Evolutionary conservation across 2,888 invertebrate species (phyloP).

Genomic region (Bibio marci): DNA sequence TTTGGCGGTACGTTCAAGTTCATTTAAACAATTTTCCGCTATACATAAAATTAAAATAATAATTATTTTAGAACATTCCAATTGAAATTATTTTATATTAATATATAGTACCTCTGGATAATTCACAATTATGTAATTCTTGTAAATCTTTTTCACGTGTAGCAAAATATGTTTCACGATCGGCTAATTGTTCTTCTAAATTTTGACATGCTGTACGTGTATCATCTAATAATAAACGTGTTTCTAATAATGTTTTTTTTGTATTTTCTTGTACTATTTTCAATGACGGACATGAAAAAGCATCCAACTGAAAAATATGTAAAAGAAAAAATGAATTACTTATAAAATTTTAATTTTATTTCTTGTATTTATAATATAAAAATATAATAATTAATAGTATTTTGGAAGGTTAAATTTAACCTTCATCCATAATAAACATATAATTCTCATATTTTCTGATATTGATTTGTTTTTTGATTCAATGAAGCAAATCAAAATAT

Average conservation of each 20-base stretch:
- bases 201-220: constrained; percentile 20
- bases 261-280: constrained; percentile 17
- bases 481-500: no score
- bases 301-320: constrained; percentile 22
- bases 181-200: constrained; percentile 21
- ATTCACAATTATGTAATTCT: constrained; percentile 21
- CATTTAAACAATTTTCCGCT: constrained; percentile 39
- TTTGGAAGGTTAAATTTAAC: no score
- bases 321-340: background rate
- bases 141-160: constrained; percentile 22
- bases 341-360: no score
- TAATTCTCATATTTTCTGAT: no score
- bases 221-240: constrained; percentile 19
- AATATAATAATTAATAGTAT: no score
- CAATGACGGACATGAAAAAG: constrained; percentile 20
- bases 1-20: constrained; percentile 20
- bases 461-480: no score
- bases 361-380: no score
- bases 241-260: constrained; percentile 18
- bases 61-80: background rate
- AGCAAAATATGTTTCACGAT: constrained; percentile 21
- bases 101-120: constrained; percentile 21
- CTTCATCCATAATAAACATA: no score
- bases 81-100: constrained; percentile 1
- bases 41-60: constrained; percentile 12